phyloP scores from a whole-genome alignment of 2,888 invertebrate genomes.

The Leucoma salicis region DNA sequence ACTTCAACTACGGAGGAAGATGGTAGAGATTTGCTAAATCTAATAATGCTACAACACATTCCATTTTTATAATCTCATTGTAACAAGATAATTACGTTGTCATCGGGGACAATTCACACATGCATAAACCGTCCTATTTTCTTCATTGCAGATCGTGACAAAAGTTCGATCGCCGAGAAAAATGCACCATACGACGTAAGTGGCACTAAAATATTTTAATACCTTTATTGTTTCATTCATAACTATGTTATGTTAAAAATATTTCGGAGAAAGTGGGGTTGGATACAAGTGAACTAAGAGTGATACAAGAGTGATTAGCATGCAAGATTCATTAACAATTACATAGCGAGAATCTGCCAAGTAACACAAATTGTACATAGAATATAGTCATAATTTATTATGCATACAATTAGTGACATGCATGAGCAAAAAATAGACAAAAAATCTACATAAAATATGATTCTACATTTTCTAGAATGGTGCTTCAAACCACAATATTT shows the following conservation, averaged over 20 bases:
- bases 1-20: conserved; percentile 83
- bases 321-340: conserved; percentile 41
- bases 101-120: conserved; percentile 41
- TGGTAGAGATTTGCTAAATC: conserved; percentile 73
- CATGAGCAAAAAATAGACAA: too few species aligned
- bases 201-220: conserved; percentile 46
- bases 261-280: conserved; percentile 27
- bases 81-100: conserved; percentile 33
- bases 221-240: conserved; percentile 48
- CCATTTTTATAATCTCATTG: conserved; percentile 49
- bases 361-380: conserved; percentile 18
- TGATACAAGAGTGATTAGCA: conserved; percentile 35
- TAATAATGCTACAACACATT: conserved; percentile 51
- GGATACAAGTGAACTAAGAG: conserved; percentile 10
- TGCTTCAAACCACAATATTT: too few species aligned
- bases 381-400: conserved; percentile 7
- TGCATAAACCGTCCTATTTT: conserved; percentile 50
- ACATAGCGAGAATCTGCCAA: conserved; percentile 27
- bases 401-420: too few species aligned
- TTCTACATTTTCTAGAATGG: not conserved
- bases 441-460: too few species aligned
- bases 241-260: conserved; percentile 21
- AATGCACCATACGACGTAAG: conserved; percentile 84
- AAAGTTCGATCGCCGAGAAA: conserved; percentile 82
- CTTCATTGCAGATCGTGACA: conserved; percentile 81